phyloP scores from a whole-genome alignment of 2,797 vertebrate genomes.

The Propithecus perrieri region DNA sequence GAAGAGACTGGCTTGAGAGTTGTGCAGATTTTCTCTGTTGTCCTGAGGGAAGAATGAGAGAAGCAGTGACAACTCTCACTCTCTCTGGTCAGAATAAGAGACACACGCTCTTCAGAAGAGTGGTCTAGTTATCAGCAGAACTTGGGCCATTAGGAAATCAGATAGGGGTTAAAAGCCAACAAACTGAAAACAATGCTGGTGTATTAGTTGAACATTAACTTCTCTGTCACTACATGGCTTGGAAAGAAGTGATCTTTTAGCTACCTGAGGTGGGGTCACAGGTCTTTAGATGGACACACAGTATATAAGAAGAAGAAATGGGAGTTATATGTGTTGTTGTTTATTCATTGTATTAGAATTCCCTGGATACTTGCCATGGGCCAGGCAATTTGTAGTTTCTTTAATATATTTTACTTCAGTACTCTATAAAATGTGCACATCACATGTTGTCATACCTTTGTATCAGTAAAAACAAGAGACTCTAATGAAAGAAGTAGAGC shows the following conservation, averaged over 20 bases:
- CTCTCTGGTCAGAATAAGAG: neutral
- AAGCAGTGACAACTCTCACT: neutral
- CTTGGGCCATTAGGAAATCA: neutral
- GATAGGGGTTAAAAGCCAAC: neutral
- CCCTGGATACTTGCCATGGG: neutral
- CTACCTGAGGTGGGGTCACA: neutral
- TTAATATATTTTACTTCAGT: neutral
- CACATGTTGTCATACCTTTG: neutral
- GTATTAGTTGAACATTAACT: neutral
- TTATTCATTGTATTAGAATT: neutral
- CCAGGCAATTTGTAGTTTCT: neutral
- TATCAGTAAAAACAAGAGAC: neutral
- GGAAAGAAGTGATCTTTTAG: neutral
- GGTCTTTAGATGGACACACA: neutral
- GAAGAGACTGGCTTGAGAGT: neutral
- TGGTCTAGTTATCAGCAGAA: neutral
- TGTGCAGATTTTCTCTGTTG: neutral
- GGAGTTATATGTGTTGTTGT: neutral
- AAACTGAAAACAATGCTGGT: neutral
- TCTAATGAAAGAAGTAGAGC: neutral
- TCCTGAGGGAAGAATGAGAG: neutral
- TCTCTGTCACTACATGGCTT: neutral
- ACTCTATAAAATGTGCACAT: neutral
- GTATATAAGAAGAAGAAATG: neutral
- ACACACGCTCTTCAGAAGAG: neutral